Evolutionary conservation across 2,888 invertebrate species (phyloP), one percentile per base, ranked within the genome.

Genomic region (Harpagoxenus sublaevis): DNA sequence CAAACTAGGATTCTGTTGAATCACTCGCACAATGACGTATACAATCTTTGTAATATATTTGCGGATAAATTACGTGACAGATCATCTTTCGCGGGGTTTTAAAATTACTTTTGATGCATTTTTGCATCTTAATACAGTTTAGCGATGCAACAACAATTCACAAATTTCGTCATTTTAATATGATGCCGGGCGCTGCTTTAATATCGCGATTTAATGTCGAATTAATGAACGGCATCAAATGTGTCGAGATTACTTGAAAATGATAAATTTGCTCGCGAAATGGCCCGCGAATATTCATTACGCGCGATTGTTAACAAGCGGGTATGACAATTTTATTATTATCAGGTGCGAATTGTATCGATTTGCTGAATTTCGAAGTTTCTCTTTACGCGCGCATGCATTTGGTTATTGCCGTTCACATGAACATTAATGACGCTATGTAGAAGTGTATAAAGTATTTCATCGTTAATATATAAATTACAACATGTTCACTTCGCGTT

Each of bases 301-400:
- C 42, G 18, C 57, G 31, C 35, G 2, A 65, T 63, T 63, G 51
- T 77, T 77, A 63, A 63, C 31, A 60, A 60, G 10, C 60, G 39
- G n/a, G 51, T 28, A 28, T n/a, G 75, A 77, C 51, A 63, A 77
- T 77, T 77, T 51, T 63, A 63, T 63, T 48, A 60, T 74, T 60
- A 63, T 28, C 3, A 39, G 63, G 75, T 53, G 63, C n/a, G 31
- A 60, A 45, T 74, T 18, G 39, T 39, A 77, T 51, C 51, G 39
- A 75, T 63, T 18, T 31, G 10, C 3, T 60, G 12, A 23, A 18
- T 39, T 51, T 51, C 75, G 15, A 39, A 75, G 18, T 77, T 63
- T 63, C 39, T 0, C 35, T 39, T 77, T 28, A 39, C 15, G 10
- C 39, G 48, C n/a, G 60, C 28, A 10, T 45, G 18, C 6, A 9